Conservation (phyloP, 2,888 invertebrate species). For the Thecocarcelia acutangulata region DNA sequence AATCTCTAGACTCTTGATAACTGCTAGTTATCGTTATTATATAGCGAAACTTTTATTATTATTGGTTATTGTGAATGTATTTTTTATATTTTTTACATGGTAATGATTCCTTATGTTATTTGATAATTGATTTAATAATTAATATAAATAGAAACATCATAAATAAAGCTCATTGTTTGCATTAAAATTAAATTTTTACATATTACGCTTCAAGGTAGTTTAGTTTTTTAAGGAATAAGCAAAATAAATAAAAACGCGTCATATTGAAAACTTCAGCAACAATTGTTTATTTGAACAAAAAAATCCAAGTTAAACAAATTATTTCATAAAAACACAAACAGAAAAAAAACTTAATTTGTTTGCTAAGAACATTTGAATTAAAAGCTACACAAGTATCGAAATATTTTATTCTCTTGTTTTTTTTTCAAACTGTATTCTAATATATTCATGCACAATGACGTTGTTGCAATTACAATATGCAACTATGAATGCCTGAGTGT, state of each 20-base stretch:
- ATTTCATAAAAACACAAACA: not conserved
- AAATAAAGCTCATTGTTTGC: constrained; percentile 33
- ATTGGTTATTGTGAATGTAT: no score
- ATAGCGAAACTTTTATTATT: no score
- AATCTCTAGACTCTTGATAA: no score
- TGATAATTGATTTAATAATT: no score
- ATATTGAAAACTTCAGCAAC: constrained; percentile 53
- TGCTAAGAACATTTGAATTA: constrained; percentile 56
- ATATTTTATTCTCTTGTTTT: constrained; percentile 24
- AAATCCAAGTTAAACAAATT: constrained; percentile 22
- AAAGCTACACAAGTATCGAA: not conserved
- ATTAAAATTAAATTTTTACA: constrained; percentile 38
- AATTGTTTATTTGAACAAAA: constrained; percentile 34
- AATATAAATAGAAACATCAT: not conserved
- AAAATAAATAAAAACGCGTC: constrained; percentile 26
- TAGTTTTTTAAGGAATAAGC: constrained; percentile 38
- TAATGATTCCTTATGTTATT: no score
- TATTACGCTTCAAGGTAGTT: constrained; percentile 50
- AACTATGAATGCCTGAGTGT: not conserved
- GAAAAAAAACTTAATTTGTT: constrained; percentile 53
- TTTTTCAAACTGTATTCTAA: constrained; percentile 7
- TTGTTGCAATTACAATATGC: constrained; percentile 20
- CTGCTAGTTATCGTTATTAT: no score
- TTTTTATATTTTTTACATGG: no score
- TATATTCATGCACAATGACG: constrained; percentile 51